Conservation (phyloP, 2,888 invertebrate genomes). For the Charanyca ferruginea region DNA sequence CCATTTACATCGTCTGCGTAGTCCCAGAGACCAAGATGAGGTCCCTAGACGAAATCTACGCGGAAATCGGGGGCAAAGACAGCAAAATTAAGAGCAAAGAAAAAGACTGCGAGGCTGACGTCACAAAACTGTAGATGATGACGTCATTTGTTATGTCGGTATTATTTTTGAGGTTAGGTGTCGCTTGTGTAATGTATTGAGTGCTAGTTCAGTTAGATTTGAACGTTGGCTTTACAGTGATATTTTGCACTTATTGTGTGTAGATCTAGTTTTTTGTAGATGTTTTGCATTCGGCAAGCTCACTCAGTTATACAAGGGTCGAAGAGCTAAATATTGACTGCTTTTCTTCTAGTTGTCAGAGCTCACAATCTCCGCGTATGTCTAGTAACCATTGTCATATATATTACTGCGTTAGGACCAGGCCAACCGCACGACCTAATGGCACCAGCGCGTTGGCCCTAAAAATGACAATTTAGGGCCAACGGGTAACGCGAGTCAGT, state of each 20-base stretch:
- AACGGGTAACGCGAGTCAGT: too few species aligned
- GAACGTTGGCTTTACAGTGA: slow-evolving; percentile 51
- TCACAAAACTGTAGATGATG: slow-evolving; percentile 79
- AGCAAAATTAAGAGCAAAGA: slow-evolving; percentile 65
- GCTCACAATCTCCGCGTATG: slow-evolving; percentile 1
- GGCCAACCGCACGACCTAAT: too few species aligned
- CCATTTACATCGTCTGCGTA: slow-evolving; percentile 79
- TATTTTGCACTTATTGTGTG: slow-evolving; percentile 53
- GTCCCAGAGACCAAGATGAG: slow-evolving; percentile 86
- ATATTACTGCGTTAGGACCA: too few species aligned
- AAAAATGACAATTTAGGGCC: too few species aligned
- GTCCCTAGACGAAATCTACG: slow-evolving; percentile 84
- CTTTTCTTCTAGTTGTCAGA: not conserved
- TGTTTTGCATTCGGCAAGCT: slow-evolving; percentile 34
- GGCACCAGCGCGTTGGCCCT: too few species aligned
- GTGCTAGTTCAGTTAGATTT: slow-evolving; percentile 41
- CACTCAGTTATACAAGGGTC: slow-evolving; percentile 14
- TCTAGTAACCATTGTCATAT: too few species aligned
- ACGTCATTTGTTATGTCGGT: slow-evolving; percentile 32
- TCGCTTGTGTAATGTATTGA: slow-evolving; percentile 42
- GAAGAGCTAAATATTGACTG: not conserved
- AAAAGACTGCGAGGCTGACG: slow-evolving; percentile 78
- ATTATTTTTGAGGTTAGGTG: slow-evolving; percentile 42
- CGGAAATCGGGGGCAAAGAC: slow-evolving; percentile 79
- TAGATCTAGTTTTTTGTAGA: slow-evolving; percentile 37